Conservation (phyloP, 2,888 invertebrate genomes). For the Diplolepis rosae region DNA sequence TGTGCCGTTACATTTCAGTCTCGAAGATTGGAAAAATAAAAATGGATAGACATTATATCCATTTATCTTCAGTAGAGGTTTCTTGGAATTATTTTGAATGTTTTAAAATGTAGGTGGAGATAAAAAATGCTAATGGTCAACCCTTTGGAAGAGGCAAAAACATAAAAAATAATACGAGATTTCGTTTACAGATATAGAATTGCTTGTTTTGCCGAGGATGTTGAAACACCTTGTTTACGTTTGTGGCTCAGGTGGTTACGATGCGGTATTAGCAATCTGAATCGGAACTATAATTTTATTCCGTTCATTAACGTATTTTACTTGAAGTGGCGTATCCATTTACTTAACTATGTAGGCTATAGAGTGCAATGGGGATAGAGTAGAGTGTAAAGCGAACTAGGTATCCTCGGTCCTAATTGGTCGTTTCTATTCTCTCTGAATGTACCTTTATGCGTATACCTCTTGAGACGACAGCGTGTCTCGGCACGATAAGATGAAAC, state of each 20-base stretch:
- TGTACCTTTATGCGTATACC: slow-evolving; percentile 9
- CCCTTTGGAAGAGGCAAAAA: no score
- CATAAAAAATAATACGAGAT: no score
- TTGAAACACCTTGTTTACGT: slow-evolving; percentile 21
- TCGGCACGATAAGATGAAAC: slow-evolving; percentile 15
- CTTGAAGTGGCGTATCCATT: not conserved
- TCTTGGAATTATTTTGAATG: no score
- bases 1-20: no score
- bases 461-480: slow-evolving; percentile 6
- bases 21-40: no score
- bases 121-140: no score
- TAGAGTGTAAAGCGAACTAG: slow-evolving; percentile 4
- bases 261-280: slow-evolving; percentile 5
- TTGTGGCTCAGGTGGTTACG: slow-evolving; percentile 7
- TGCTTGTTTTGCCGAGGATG: no score
- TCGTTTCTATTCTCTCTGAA: slow-evolving; percentile 21
- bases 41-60: no score
- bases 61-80: no score
- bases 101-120: no score
- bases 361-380: not conserved
- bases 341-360: slow-evolving; percentile 20
- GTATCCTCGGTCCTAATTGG: slow-evolving; percentile 28
- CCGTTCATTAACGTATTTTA: slow-evolving; percentile 26
- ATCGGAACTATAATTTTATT: slow-evolving; percentile 4
- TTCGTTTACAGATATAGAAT: no score